Evolutionary conservation across 2,797 vertebrate species (phyloP), one percentile per base, ranked within the genome.

Genomic region (Eospalax fontanierii): DNA sequence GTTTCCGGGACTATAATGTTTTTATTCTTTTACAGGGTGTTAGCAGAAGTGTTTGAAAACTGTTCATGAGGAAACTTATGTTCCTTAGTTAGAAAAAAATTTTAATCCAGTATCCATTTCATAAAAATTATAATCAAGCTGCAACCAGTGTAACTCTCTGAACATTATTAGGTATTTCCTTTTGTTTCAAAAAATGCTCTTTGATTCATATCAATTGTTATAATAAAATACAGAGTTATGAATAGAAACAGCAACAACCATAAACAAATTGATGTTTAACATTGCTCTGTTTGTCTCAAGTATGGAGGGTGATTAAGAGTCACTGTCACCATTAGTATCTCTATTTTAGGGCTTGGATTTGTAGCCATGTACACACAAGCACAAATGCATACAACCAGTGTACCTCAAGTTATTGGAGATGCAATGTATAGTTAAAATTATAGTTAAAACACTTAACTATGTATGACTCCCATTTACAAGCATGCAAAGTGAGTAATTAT

Each of bases 361-460:
- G 74, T 74, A 84, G 89, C 73, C 84, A 80, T 22, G 15, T 19
- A 63, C 59, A 24, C 15, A 28, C n/a, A 78, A 30, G 73, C 59
- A 63, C 81, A 89, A 89, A 78, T 16, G 8, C 14, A 80, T 57
- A 28, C 65, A 81, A n/a, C 50, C 38, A 94, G 89, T 50, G 30
- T 24, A 68, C 73, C 21, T 78, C 59, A 40, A 70, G 79, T 74
- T 91, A 87, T 40, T 68, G 59, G 76, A 74, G 40, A 78, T 35
- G 65, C 85, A 40, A 86, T 59, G 46, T 93, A 93, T 57, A 81
- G 89, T 93, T 95, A 95, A 80, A 88, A 93, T 90, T 97, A 87
- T 90, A 93, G 96, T 95, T 88, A 94, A 94, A 95, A 81, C 91
- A 79, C 84, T 89, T 93, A 96, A 81, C 91, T 88, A 38, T 40